Evolutionary conservation across 2,113 vertebrate genomes (phyloP).

Genomic region (Cryptotis parvus): DNA sequence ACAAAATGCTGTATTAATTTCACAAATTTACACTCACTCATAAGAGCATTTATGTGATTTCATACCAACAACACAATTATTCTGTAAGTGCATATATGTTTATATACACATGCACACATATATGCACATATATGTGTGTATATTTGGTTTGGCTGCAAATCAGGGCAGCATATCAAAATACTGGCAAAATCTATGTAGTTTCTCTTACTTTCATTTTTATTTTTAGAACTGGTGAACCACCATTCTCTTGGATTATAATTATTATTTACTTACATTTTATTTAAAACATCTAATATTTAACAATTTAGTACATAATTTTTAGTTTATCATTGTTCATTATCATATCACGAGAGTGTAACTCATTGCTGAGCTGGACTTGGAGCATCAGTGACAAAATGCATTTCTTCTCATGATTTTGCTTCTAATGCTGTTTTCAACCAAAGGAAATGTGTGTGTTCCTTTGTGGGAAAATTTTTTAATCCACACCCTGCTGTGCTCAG

Average conservation of each 20-base stretch:
- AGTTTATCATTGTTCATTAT: too few relatives aligned
- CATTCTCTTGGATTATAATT: background rate
- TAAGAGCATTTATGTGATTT: background rate
- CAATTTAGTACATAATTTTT: too few relatives aligned
- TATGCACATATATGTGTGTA: too few relatives aligned
- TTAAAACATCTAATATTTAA: background rate
- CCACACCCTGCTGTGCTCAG: too few relatives aligned
- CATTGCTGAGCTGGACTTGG: background rate
- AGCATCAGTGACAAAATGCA: background rate
- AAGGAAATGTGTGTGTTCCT: too few relatives aligned
- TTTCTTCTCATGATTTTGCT: conserved; percentile 39
- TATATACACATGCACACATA: too few relatives aligned
- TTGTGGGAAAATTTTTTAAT: too few relatives aligned
- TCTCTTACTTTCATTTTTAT: background rate
- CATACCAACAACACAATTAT: background rate
- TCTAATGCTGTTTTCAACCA: background rate
- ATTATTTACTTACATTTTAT: background rate
- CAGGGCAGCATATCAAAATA: background rate
- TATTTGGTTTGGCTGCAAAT: background rate
- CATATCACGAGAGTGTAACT: background rate
- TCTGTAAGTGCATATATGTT: background rate
- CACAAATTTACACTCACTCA: background rate
- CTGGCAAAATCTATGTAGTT: background rate
- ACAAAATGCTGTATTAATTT: background rate
- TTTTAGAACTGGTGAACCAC: background rate